phyloP scores from a whole-genome alignment of 2,113 vertebrate genomes.

The Lipophrys pholis region DNA sequence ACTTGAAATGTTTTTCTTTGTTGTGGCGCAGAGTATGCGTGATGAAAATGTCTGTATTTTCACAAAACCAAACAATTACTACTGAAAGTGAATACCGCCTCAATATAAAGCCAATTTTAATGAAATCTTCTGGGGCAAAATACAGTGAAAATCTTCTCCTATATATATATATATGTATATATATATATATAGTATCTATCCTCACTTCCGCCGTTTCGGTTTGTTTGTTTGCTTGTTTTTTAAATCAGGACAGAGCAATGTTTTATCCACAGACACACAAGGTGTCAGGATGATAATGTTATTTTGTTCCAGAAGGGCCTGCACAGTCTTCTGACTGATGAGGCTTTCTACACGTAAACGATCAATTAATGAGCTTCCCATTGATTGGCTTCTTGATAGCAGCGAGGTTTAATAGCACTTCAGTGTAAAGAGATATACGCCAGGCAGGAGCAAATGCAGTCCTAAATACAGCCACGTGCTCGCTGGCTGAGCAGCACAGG shows the following conservation, averaged over 20 bases:
- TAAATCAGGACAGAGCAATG: neutral
- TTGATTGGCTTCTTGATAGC: constrained; percentile 30
- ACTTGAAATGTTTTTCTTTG: too few species aligned
- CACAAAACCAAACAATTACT: too few species aligned
- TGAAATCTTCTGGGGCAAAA: too few species aligned
- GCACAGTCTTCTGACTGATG: constrained; percentile 21
- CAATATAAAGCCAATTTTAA: too few species aligned
- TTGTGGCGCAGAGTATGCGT: too few species aligned
- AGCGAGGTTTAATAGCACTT: constrained; percentile 18
- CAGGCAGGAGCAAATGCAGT: neutral
- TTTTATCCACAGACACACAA: constrained; percentile 10
- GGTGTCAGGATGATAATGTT: constrained; percentile 35
- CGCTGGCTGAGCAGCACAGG: neutral
- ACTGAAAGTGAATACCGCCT: too few species aligned
- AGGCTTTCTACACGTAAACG: constrained; percentile 41
- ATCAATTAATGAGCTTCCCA: constrained; percentile 44
- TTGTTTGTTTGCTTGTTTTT: too few species aligned
- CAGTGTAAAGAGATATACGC: constrained; percentile 1
- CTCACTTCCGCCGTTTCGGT: too few species aligned
- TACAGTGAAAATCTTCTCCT: too few species aligned
- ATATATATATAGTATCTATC: too few species aligned
- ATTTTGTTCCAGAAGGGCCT: constrained; percentile 26
- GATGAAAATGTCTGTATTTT: too few species aligned
- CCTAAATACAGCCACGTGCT: neutral
- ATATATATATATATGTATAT: too few species aligned